Base-by-base conservation (phyloP, 2,113 vertebrate genomes). In the Lota lota region DNA sequence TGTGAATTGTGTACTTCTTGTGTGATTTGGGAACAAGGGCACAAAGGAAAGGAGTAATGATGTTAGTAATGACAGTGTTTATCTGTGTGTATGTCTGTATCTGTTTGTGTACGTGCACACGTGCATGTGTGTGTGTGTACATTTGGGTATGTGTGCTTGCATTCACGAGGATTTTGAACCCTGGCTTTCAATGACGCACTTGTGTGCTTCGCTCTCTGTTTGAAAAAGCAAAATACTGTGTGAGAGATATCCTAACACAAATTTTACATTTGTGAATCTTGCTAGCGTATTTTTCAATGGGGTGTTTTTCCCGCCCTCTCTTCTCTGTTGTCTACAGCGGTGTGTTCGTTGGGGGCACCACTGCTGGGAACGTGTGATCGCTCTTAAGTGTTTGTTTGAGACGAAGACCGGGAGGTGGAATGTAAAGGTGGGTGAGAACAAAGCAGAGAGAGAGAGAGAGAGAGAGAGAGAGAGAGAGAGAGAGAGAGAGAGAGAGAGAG, bases 31-130 rank as follows among this genome's bases (percentile, higher is more conserved):
- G 28, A 33, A 33, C 28, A 33, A 33, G 28, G 28, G 28, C 28
- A 33, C 28, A 33, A 33, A 33, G 4, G 28, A 33, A 33, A 33
- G 2, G 28, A 33, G 28, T 33, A 33, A 33, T 33, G 28, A 33
- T 6, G 28, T 33, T 33, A 33, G 8, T 18, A 56, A 56, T 56
- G n/a, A 56, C 17, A n/a, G 53, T 56, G n/a, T 16, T n/a, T 18
- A n/a, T 57, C 19, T 64, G 66, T 40, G 51, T 24, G 18, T 68
- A 36, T 60, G 18, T 68, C 36, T 60, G 60, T 64, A 24, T 33
- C 3, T 21, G n/a, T 14, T 56, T 1, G 54, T 57, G 58, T 20
- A 20, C 21, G 57, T 59, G 57, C 5, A 11, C 1, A 5, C n/a
- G 61, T 63, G 22, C 8, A 17, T 36, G 61, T 19, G 22, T 24